A percentile compares a stretch with the other conserved stretches of the same genome.
phyloP scores from a whole-genome alignment of 2,113 vertebrate genomes.

The Pteropus alecto region DNA sequence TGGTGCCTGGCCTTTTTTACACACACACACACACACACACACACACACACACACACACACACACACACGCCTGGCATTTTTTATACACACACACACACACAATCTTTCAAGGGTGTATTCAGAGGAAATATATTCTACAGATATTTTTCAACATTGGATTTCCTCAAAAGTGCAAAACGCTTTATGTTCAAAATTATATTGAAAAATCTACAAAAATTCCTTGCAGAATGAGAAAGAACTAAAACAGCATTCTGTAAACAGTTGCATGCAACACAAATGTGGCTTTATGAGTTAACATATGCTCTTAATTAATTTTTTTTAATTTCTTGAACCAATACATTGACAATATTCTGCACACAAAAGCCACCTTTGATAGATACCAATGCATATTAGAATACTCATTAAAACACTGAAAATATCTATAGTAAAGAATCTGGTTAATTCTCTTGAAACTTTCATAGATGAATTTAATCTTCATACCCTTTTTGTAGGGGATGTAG shows the following conservation, averaged over 20 bases:
- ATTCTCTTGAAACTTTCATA: not conserved
- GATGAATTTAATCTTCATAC: not conserved
- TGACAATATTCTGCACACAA: not conserved
- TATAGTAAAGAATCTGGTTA: not conserved
- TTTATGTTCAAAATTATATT: not conserved
- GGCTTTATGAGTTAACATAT: not conserved
- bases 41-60: not conserved
- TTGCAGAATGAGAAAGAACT: not conserved
- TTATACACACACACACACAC: not conserved
- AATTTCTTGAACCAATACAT: not conserved
- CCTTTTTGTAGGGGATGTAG: not conserved
- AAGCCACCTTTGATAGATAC: not conserved
- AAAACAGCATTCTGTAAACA: not conserved
- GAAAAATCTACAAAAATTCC: not conserved
- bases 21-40: too few relatives aligned
- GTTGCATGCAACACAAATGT: not conserved
- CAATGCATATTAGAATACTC: not conserved
- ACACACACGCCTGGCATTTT: too few relatives aligned
- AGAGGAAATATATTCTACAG: not conserved
- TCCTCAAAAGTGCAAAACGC: not conserved
- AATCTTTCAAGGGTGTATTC: not conserved
- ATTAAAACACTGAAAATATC: not conserved
- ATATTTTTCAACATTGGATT: not conserved
- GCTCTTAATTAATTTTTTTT: not conserved
- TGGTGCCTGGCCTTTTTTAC: not conserved